Evolutionary conservation across 2,113 vertebrate species (phyloP).

Genomic region (Rhinolophus sinicus): DNA sequence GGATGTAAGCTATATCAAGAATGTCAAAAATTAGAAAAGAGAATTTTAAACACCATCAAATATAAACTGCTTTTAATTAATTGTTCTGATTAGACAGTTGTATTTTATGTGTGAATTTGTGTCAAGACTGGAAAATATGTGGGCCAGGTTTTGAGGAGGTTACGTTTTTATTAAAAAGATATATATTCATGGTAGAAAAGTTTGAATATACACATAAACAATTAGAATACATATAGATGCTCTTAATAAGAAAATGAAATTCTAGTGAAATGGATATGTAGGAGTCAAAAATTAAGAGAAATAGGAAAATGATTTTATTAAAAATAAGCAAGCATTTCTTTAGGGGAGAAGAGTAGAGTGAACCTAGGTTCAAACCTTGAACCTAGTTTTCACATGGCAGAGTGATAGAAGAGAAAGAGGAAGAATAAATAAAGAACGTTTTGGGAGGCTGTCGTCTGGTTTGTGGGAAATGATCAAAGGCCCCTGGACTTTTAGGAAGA

Average conservation of each 20-base stretch:
- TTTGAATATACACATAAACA: background rate
- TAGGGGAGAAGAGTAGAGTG: background rate
- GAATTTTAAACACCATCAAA: background rate
- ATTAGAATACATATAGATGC: background rate
- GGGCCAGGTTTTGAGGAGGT: background rate
- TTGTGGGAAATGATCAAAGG: background rate
- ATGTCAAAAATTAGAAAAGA: background rate
- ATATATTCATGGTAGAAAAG: background rate
- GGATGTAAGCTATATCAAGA: background rate
- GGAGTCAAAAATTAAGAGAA: background rate
- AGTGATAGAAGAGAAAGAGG: background rate
- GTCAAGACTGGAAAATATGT: background rate
- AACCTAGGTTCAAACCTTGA: background rate
- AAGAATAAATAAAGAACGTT: background rate
- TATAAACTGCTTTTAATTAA: background rate
- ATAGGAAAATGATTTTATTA: background rate
- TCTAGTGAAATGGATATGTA: background rate
- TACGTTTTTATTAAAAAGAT: background rate
- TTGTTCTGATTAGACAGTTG: background rate
- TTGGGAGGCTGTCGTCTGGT: background rate
- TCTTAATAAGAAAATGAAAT: background rate
- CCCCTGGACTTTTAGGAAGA: background rate
- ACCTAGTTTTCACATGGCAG: background rate
- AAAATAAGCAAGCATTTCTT: background rate
- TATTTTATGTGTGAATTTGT: conserved; percentile 17